phyloP scores from a whole-genome alignment of 23 tunicate species.

The Aplidium turbinatum region DNA sequence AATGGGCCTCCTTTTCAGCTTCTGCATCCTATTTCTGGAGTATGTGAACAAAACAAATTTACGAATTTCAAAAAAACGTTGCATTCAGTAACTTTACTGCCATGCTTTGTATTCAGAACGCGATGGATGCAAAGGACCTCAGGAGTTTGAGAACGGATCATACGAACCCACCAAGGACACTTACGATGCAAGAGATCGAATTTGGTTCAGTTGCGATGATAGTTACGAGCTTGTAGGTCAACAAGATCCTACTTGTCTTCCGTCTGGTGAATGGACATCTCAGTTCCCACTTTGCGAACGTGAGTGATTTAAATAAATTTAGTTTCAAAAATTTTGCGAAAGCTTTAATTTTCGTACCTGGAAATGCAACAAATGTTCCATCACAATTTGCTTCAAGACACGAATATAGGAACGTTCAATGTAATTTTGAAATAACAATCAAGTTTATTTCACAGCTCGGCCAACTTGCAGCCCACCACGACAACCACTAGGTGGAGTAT shows the following conservation, averaged over 20 bases:
- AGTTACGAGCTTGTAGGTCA: not conserved
- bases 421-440: no score
- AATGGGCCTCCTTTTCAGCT: no score
- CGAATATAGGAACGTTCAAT: no score
- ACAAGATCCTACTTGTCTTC: not conserved
- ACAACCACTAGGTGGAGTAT: not conserved
- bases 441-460: not conserved
- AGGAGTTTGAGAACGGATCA: not conserved
- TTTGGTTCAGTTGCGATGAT: not conserved
- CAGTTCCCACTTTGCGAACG: not conserved
- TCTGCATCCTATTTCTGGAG: no score
- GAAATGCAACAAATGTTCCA: no score
- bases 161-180: not conserved
- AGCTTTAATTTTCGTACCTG: no score
- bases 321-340: no score
- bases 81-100: no score
- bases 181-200: not conserved
- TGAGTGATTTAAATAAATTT: conserved; percentile 6
- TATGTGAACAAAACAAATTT: no score
- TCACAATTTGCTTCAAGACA: no score
- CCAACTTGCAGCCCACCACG: conserved; percentile 1
- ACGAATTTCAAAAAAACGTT: no score
- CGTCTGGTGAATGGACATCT: not conserved
- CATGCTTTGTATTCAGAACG: no score
- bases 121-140: not conserved